phyloP scores from a whole-genome alignment of 2,113 vertebrate genomes.

The Chauna torquata region DNA sequence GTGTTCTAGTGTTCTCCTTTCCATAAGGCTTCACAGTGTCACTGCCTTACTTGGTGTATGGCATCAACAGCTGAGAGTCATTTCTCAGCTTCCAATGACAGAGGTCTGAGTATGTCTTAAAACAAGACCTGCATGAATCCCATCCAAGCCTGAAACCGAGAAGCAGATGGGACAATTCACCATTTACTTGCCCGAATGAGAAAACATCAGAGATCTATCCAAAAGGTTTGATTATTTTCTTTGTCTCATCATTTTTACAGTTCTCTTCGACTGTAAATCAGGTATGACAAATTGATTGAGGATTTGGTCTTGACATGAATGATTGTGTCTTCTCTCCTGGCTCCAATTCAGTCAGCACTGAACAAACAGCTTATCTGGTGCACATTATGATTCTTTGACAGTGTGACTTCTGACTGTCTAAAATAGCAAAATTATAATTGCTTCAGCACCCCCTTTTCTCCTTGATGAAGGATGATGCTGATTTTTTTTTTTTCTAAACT shows the following conservation, averaged over 20 bases:
- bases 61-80: neutral
- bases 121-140: neutral
- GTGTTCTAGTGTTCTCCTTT: neutral
- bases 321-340: neutral
- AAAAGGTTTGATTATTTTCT: neutral
- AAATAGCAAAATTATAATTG: neutral
- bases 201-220: neutral
- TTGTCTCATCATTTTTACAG: neutral
- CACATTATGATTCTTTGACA: neutral
- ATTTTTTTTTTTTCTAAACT: neutral
- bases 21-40: neutral
- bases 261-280: neutral
- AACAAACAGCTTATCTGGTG: neutral
- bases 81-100: neutral
- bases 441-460: neutral
- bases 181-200: neutral
- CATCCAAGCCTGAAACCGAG: neutral
- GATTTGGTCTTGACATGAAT: neutral
- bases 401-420: neutral
- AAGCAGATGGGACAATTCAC: neutral
- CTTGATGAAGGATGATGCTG: neutral
- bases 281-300: slow-evolving; percentile 9
- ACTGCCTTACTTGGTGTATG: neutral
- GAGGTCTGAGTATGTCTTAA: neutral
- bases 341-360: neutral